Evolutionary conservation across 2,797 vertebrate species (phyloP).

Genomic region (Pseudocheirus occidentalis): DNA sequence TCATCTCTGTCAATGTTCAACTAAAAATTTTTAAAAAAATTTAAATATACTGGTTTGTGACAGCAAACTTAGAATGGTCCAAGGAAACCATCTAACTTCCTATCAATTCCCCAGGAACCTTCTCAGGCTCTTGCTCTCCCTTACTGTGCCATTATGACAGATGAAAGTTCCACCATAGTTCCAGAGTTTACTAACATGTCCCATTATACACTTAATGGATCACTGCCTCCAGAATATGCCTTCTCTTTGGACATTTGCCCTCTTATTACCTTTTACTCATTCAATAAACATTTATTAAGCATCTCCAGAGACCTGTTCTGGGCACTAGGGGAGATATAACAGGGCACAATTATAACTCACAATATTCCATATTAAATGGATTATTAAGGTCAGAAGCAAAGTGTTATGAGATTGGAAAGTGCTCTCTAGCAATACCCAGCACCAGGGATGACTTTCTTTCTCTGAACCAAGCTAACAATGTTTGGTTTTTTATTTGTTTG

Average conservation of each 20-base stretch:
- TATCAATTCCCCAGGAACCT: not conserved
- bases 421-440: not conserved
- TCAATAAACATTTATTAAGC: not conserved
- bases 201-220: not conserved
- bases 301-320: not conserved
- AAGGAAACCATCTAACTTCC: not conserved
- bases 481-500: not conserved
- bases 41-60: not conserved
- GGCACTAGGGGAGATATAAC: not conserved
- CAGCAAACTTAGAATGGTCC: not conserved
- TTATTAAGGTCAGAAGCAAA: not conserved
- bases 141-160: not conserved
- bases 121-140: not conserved
- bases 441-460: not conserved
- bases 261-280: not conserved
- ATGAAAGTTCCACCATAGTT: not conserved
- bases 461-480: not conserved
- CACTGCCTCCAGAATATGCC: not conserved
- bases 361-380: not conserved
- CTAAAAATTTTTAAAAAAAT: not conserved
- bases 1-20: not conserved
- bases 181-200: not conserved
- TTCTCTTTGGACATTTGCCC: not conserved
- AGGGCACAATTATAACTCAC: not conserved
- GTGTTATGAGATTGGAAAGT: not conserved